Conservation (phyloP, 2,888 invertebrate genomes). For the Drosophila nr. perissopoda region DNA sequence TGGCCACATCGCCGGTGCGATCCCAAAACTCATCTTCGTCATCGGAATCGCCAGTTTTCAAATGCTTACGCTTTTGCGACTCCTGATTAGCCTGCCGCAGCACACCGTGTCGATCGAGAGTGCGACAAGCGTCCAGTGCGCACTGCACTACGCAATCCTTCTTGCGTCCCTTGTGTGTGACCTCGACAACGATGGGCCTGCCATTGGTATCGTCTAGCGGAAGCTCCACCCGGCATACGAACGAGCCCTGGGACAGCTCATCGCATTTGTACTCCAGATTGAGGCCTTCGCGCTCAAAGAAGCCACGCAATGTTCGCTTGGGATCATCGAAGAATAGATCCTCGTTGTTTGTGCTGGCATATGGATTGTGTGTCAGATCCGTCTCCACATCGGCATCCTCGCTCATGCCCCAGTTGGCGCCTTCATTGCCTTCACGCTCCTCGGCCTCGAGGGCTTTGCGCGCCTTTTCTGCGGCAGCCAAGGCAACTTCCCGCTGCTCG, state of each 20-base stretch:
- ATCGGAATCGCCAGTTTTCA: slow-evolving; percentile 93
- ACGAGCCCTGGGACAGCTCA: slow-evolving; percentile 94
- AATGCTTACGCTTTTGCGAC: slow-evolving; percentile 91
- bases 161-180: slow-evolving; percentile 95
- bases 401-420: slow-evolving; percentile 97
- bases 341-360: slow-evolving; percentile 92
- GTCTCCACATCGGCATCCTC: slow-evolving; percentile 95
- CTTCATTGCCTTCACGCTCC: slow-evolving; percentile 87
- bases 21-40: slow-evolving; percentile 98
- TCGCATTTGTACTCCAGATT: slow-evolving; percentile 94
- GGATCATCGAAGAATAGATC: slow-evolving; percentile 97
- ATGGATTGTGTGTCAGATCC: slow-evolving; percentile 93
- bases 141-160: slow-evolving; percentile 97
- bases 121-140: slow-evolving; percentile 96
- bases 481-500: slow-evolving; percentile 88
- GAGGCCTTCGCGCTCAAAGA: slow-evolving; percentile 96
- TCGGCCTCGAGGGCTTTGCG: slow-evolving; percentile 83
- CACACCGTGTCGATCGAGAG: slow-evolving; percentile 94
- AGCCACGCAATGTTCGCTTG: slow-evolving; percentile 96
- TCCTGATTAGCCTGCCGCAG: slow-evolving; percentile 95
- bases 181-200: slow-evolving; percentile 92
- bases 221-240: slow-evolving; percentile 92
- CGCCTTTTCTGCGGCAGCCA: slow-evolving; percentile 88
- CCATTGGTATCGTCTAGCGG: slow-evolving; percentile 93
- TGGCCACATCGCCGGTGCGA: slow-evolving; percentile 96